Base-by-base conservation (phyloP, 2,888 invertebrate genomes). In the Meiosimyza platycephala region DNA sequence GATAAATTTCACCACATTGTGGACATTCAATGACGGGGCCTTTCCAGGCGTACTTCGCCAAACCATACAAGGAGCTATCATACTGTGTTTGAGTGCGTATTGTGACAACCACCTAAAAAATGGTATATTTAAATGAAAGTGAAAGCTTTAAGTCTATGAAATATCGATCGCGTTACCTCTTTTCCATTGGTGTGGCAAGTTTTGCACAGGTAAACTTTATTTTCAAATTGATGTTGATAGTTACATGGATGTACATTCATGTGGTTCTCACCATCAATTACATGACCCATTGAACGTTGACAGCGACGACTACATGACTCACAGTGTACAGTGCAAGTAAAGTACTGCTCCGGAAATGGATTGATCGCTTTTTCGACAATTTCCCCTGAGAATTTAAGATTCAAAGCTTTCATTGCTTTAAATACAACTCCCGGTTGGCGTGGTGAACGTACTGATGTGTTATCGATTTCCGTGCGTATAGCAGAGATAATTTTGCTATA, bases 21-120 rank as follows among this genome's bases (percentile, higher is more conserved):
- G 90, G 90, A 85, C 95, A 95, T 81, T 94, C 93, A 73, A 95
- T 90, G 1, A 93, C 90, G 81, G 92, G 93, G 81, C 94, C 94
- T 65, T 93, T 91, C 94, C 93, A 94, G 1, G 93, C 92, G 82
- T 92, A 94, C 80, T 90, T 93, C 1, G 93, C 92, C 60, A 93
- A 85, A 48, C 92, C 92, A 69, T 91, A 88, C 92, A 92, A 93
- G 7, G 91, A 89, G 77, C 87, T 88, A 57, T 87, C 85, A 22
- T 78, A 81, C 40, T 82, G 82, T 28, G 83, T 68, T 74, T 85
- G 85, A 50, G 81, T 73, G 40, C 78, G 78, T n/a, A 83, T 78
- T 72, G 75, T 80, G n/a, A 86, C 86, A 5, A 82, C 75, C 51
- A 82, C 82, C 82, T 82, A 16, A 71, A 60, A 65, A 13, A 28